Base-by-base conservation (phyloP, 2,888 invertebrate genomes). In the Ichneumoninae sp. region DNA sequence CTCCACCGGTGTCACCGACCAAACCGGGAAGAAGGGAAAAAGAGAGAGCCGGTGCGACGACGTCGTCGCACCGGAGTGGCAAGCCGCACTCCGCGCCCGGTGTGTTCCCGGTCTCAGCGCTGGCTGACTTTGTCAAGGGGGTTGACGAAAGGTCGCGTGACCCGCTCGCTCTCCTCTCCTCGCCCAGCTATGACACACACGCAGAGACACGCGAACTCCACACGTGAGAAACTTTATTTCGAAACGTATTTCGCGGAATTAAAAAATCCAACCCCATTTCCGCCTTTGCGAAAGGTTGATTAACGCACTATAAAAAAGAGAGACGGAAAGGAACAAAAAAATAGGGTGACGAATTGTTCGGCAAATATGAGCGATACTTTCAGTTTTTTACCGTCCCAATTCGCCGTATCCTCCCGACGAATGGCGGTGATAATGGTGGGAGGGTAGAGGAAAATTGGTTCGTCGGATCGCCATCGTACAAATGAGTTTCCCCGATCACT, bases 131-230 rank as follows among this genome's bases (percentile, higher is more conserved):
- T 81, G 10, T 63, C 63, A 36, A 70, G 52, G 78, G 86, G 83
- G 74, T 85, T 69, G 78, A 60, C 69, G 69, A 85, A 81, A 86
- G 83, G 81, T 87, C 70, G 86, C 85, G 87, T 87, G 87, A 75
- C 65, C 73, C 84, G 70, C 81, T 74, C 83, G 44, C 57, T 63
- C 68, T 44, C 78, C 77, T 81, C 26, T 19, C 30, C 73, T 63
- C 16, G 22, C 60, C 54, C 60, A 65, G 22, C 10, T 26, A 13
- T 57, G 26, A 57, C 54, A 22, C 22, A 54, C 57, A 13, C 26
- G 10, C 57, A 30, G 57, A 16, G 47, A 47, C 65, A 66, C 26
- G 65, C 50, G 50, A 54, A 54, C 54, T 5, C 10, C 1, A 30
- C 57, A 22, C 13, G 71, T 36, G 33, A 19, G 26, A 22, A 57